Evolutionary conservation across 2,888 invertebrate genomes (phyloP), one percentile per base, ranked within the genome.

Genomic region (Himalopsyche anomala): DNA sequence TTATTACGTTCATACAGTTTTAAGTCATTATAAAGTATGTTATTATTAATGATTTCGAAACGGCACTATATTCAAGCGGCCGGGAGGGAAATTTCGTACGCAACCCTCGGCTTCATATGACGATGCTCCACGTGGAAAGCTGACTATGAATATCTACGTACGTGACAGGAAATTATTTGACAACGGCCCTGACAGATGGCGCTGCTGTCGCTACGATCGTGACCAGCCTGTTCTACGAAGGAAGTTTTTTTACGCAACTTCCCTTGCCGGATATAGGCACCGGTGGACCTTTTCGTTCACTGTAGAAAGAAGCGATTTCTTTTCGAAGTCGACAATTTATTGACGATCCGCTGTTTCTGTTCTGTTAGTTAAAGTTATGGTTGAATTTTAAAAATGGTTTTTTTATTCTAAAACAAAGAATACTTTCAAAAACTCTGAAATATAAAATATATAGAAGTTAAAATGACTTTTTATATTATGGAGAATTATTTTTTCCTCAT

Each of bases 121-220:
- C 74, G 74, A 74, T 36, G 74, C 38, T 36, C 74, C 74, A 74
- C 74, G 74, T 74, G 74, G 74, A 74, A 82, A 36, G 56, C 74
- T 80, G 69, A 55, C 82, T 83, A 84, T 86, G 79, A 86, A 84
- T 87, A 74, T 81, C 69, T 80, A 56, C 36, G 81, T 45, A 86
- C 87, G 88, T 88, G 88, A 84, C 88, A 84, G 87, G 88, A 87
- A 88, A 88, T 85, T 88, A 88, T 88, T 88, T 87, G 88, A 88
- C 88, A 87, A 87, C 84, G 85, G 74, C 40, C 79, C 85, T 87
- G 87, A 87, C 87, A 87, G 86, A 87, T 86, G 87, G 87, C 80
- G 82, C 83, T 82, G 86, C 81, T 81, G n/a, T 36, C 17, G 74
- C 74, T 69, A 17, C 74, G 86, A 83, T 87, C 87, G 87, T 87